Evolutionary conservation across 2,797 vertebrate genomes (phyloP).

Genomic region (Peromyscus attwateri): DNA sequence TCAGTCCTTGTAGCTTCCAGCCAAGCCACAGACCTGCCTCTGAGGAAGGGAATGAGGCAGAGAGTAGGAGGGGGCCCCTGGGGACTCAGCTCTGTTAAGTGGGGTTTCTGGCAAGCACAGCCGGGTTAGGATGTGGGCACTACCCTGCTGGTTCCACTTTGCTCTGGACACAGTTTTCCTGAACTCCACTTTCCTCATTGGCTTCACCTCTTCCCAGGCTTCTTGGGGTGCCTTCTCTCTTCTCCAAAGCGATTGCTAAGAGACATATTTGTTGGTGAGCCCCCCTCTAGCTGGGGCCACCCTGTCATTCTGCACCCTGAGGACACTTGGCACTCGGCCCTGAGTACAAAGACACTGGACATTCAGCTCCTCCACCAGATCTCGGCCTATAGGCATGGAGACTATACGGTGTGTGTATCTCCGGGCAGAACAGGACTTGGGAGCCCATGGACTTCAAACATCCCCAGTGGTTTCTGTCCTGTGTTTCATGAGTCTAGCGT

Average conservation of each 20-base stretch:
- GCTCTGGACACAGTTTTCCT: neutral
- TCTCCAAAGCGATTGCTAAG: neutral
- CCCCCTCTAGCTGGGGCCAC: neutral
- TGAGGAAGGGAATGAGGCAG: conserved; percentile 32
- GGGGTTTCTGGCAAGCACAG: conserved; percentile 45
- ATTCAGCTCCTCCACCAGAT: neutral
- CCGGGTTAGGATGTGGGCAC: neutral
- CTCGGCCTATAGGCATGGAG: neutral
- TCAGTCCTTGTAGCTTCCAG: conserved; percentile 32
- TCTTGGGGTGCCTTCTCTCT: neutral
- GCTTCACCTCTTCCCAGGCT: neutral
- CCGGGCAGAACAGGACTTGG: neutral
- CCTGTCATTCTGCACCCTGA: neutral
- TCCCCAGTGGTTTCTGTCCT: neutral
- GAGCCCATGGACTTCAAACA: neutral
- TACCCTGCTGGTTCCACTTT: neutral
- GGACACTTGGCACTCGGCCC: neutral
- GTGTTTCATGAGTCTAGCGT: neutral
- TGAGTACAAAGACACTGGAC: neutral
- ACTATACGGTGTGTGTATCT: neutral
- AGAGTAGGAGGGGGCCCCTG: neutral
- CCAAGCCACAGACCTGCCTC: conserved; percentile 72
- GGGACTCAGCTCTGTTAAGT: conserved; percentile 35
- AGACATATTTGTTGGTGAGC: neutral
- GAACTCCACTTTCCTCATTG: neutral